phyloP scores from a whole-genome alignment of 1,140 invertebrate genomes.

The Uloborus diversus region DNA sequence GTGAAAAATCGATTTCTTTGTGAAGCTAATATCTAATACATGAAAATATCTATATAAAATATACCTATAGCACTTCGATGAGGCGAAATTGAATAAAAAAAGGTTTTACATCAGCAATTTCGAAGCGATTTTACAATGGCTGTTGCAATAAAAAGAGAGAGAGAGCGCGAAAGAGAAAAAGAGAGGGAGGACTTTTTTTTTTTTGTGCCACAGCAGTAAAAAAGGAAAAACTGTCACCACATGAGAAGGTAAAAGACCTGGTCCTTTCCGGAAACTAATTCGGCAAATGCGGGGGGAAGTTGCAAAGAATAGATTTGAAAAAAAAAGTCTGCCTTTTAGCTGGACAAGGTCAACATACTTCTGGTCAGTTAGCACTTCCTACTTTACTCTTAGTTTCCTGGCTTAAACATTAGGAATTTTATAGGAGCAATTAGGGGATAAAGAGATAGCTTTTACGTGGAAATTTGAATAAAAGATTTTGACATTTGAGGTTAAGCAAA shows the following conservation, averaged over 20 bases:
- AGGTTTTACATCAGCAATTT: conserved; percentile 5
- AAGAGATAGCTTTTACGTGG: conserved; percentile 4
- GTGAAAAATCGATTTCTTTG: no score
- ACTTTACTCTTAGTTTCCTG: conserved; percentile 14
- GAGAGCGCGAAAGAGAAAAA: no score
- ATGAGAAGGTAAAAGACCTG: conserved; percentile 39
- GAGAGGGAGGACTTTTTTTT: neutral
- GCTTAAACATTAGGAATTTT: conserved; percentile 3
- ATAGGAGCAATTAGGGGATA: conserved; percentile 23
- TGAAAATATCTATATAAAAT: no score
- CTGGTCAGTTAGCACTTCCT: conserved; percentile 37
- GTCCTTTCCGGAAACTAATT: conserved; percentile 36
- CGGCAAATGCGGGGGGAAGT: conserved; percentile 11
- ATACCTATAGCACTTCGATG: no score
- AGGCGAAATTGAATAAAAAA: neutral
- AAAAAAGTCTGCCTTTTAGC: conserved; percentile 19
- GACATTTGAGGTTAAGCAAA: no score
- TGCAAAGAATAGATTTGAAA: no score
- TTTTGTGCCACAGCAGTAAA: neutral
- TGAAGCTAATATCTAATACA: no score
- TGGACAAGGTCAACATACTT: conserved; percentile 51
- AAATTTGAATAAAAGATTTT: no score
- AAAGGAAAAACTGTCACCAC: neutral
- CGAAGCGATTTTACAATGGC: neutral
- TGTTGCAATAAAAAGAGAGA: neutral